These are phyloP conservation scores for Stegana nigrithorax DNA, from an alignment of 2,888 invertebrate genomes.

Conservation along the genomic window DNA sequence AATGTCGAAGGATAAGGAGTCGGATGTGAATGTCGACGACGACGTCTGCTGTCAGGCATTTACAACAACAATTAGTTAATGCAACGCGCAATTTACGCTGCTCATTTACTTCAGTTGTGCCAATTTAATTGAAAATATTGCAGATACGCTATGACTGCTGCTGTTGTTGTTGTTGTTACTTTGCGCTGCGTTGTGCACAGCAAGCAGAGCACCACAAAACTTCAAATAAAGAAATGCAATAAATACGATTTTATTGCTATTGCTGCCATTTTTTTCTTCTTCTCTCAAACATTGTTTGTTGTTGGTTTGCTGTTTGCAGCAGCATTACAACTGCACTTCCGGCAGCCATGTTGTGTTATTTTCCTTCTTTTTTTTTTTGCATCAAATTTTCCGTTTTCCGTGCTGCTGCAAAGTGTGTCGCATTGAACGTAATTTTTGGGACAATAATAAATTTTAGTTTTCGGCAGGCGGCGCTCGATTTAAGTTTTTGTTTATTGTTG, in stretches of 20 bases:
- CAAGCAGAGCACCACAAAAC: slow-evolving; percentile 25
- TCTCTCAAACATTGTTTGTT: slow-evolving; percentile 25
- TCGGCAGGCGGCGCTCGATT: slow-evolving; percentile 21
- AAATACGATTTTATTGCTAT: slow-evolving; percentile 49
- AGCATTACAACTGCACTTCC: background rate
- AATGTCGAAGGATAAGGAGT: no score
- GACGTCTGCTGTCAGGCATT: background rate
- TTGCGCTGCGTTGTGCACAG: background rate
- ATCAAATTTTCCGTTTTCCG: background rate
- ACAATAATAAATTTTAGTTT: slow-evolving; percentile 42
- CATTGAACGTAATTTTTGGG: slow-evolving; percentile 37
- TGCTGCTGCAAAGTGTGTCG: slow-evolving; percentile 27
- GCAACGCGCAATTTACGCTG: slow-evolving; percentile 10
- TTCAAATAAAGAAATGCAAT: slow-evolving; percentile 48
- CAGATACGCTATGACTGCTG: slow-evolving; percentile 2
- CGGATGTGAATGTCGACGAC: no score
- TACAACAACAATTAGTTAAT: slow-evolving; percentile 11
- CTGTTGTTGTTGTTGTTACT: background rate
- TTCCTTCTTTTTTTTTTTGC: background rate
- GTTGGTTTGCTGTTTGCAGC: slow-evolving; percentile 25
- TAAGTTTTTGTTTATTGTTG: slow-evolving; percentile 4
- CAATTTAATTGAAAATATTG: slow-evolving; percentile 30
- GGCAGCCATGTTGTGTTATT: background rate
- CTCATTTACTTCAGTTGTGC: slow-evolving; percentile 18
- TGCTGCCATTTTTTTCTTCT: background rate